Conservation (phyloP, 2,113 vertebrate species). For the Halichoeres trimaculatus region DNA sequence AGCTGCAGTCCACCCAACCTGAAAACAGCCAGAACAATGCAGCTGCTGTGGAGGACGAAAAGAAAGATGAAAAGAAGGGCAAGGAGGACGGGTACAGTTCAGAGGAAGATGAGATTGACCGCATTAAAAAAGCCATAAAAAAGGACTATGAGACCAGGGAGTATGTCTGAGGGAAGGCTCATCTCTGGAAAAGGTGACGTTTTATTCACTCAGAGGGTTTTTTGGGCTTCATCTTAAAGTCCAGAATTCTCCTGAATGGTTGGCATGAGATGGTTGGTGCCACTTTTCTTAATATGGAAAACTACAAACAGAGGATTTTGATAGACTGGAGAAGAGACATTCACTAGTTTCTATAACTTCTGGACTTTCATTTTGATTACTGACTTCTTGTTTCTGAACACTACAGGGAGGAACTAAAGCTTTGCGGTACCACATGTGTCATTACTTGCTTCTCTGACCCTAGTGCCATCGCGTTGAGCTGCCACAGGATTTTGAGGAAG, state of each 20-base stretch:
- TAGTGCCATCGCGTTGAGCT: background rate
- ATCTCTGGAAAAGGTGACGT: background rate
- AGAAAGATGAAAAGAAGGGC: conserved; percentile 19
- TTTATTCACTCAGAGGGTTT: background rate
- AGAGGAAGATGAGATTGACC: conserved; percentile 65
- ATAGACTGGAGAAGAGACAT: background rate
- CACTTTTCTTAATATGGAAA: background rate
- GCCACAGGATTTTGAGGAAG: background rate
- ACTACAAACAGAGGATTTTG: background rate
- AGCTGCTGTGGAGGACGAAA: fast-evolving
- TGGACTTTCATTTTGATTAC: background rate
- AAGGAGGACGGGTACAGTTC: conserved; percentile 32
- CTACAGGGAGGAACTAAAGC: background rate
- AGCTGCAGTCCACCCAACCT: conserved; percentile 68
- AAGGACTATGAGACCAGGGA: conserved; percentile 63
- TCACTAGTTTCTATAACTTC: background rate
- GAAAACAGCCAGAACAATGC: background rate
- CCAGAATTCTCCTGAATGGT: background rate
- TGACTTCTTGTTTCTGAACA: background rate
- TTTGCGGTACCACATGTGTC: background rate
- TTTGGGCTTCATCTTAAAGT: too few relatives aligned
- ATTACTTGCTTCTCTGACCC: conserved; percentile 1
- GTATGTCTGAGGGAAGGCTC: conserved; percentile 47
- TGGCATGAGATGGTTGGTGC: background rate
- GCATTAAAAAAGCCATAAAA: conserved; percentile 75